phyloP scores from a whole-genome alignment of 1,140 invertebrate genomes.

The Aphidius gifuensis region DNA sequence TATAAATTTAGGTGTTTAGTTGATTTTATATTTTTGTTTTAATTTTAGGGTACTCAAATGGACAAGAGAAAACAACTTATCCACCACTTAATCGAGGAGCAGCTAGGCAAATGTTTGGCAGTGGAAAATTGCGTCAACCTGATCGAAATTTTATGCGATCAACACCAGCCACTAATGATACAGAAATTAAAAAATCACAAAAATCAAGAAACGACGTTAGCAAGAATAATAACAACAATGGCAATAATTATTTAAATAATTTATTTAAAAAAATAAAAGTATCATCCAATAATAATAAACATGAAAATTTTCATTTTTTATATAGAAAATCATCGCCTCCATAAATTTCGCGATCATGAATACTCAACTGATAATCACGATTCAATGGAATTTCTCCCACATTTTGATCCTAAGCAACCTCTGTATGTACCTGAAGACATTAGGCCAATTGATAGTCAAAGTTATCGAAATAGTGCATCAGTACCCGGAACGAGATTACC shows the following conservation, averaged over 20 bases:
- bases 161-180: conserved; percentile 27
- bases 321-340: no score
- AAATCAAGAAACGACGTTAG: not conserved
- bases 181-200: conserved; percentile 4
- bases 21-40: not conserved
- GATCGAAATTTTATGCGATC: conserved; percentile 28
- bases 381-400: conserved; percentile 13
- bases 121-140: conserved; percentile 53
- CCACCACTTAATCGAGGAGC: conserved; percentile 54
- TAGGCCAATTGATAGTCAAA: conserved; percentile 31
- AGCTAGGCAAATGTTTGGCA: conserved; percentile 60
- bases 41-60: not conserved
- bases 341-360: no score
- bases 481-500: conserved; percentile 33
- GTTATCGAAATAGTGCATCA: conserved; percentile 38
- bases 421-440: conserved; percentile 30
- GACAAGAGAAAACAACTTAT: conserved; percentile 33
- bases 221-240: conserved; percentile 26
- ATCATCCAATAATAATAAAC: no score
- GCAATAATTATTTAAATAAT: not conserved
- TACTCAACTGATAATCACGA: no score
- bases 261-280: no score
- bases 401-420: conserved; percentile 33
- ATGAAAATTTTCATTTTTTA: no score
- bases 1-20: not conserved